These are phyloP conservation scores for Pluvialis apricaria DNA, from an alignment of 2,113 vertebrate species.

Conservation along the genomic window DNA sequence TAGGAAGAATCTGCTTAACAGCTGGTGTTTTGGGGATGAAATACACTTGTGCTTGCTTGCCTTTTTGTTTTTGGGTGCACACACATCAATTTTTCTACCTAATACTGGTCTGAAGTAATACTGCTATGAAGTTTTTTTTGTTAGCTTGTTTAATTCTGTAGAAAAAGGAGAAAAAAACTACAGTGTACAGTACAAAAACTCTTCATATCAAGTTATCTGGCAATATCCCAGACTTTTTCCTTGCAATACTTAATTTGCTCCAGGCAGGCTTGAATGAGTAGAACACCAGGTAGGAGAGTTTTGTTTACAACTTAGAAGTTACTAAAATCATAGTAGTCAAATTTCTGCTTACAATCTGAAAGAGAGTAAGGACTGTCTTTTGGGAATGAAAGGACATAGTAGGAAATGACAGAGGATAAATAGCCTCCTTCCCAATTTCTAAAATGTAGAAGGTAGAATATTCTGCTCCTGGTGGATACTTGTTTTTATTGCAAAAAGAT, in stretches of 20 bases:
- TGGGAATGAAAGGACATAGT: not conserved
- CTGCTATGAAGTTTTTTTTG: not conserved
- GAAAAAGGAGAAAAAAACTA: not conserved
- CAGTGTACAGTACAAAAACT: not conserved
- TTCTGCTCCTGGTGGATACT: not conserved
- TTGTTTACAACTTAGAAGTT: not conserved
- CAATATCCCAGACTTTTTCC: not conserved
- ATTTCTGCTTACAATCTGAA: not conserved
- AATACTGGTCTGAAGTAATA: not conserved
- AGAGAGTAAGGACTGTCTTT: not conserved
- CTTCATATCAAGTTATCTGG: not conserved
- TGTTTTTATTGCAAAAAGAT: not conserved
- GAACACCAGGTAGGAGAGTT: not conserved
- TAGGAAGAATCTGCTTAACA: not conserved
- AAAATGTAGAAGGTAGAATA: not conserved
- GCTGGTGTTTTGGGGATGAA: not conserved
- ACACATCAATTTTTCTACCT: not conserved
- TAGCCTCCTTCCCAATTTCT: not conserved
- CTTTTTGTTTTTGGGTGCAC: not conserved
- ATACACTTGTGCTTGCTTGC: not conserved
- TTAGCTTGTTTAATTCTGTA: not conserved
- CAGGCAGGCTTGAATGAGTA: not conserved
- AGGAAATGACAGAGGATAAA: not conserved
- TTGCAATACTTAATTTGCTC: not conserved
- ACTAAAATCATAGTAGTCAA: not conserved